Evolutionary conservation across 2,888 invertebrate genomes (phyloP).

Genomic region (Pelosia muscerda): DNA sequence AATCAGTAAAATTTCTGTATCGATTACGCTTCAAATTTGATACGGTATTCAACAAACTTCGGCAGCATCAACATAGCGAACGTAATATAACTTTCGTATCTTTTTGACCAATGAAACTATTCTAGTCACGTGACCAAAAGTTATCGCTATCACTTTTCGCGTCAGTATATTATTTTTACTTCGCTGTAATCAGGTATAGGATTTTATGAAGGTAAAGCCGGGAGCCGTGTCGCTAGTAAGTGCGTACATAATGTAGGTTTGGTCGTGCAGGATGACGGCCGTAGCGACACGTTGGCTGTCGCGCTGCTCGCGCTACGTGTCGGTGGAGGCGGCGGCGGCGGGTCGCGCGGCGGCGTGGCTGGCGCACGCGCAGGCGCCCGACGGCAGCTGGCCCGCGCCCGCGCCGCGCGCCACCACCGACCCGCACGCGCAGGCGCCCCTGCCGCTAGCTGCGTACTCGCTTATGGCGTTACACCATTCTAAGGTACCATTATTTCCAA

Average conservation of each 20-base stretch:
- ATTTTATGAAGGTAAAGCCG: no score
- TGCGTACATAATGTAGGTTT: neutral
- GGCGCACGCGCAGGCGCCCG: slow-evolving; percentile 89
- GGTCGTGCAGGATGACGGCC: slow-evolving; percentile 74
- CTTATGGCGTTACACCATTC: slow-evolving; percentile 91
- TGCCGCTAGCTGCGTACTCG: slow-evolving; percentile 94
- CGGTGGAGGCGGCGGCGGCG: slow-evolving; percentile 67
- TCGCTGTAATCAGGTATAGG: neutral
- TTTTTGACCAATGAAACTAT: no score
- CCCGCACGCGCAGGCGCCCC: slow-evolving; percentile 66
- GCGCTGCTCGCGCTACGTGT: slow-evolving; percentile 73
- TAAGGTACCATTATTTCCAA: slow-evolving; percentile 61
- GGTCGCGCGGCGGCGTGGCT: slow-evolving; percentile 91
- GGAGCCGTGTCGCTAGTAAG: no score
- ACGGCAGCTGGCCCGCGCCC: slow-evolving; percentile 91
- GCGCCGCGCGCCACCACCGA: slow-evolving; percentile 87
- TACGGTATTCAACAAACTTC: no score
- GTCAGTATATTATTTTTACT: no score
- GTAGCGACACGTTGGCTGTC: slow-evolving; percentile 76
- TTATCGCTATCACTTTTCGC: no score
- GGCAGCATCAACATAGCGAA: no score
- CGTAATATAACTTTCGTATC: no score
- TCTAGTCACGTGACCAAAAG: no score
- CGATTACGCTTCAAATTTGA: no score
- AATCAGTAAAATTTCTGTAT: no score